Evolutionary conservation across 1,140 invertebrate species (phyloP).

Genomic region (Drosophila malerkotliana): DNA sequence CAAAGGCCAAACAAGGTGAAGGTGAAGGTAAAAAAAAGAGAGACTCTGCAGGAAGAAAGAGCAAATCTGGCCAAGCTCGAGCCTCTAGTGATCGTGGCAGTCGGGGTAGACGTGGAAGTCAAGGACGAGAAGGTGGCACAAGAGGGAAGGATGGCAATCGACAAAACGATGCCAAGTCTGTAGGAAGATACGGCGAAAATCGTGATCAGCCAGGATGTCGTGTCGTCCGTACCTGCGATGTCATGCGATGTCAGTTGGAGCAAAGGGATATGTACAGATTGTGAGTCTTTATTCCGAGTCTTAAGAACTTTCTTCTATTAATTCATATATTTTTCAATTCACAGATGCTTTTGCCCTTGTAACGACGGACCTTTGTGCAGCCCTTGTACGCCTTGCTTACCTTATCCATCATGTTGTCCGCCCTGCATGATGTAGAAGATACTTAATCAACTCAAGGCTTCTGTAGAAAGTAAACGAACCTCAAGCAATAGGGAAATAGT

Average conservation of each 20-base stretch:
- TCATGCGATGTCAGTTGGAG: slow-evolving; percentile 56
- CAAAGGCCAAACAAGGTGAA: not conserved
- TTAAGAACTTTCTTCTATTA: not conserved
- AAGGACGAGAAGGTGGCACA: not conserved
- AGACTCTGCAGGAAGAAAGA: not conserved
- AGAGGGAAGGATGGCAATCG: not conserved
- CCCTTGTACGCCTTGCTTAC: not conserved
- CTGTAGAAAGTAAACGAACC: not conserved
- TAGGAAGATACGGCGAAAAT: not conserved
- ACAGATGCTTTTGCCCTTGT: not conserved
- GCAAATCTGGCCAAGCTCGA: not conserved
- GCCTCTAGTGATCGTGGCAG: not conserved
- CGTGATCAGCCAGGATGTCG: not conserved
- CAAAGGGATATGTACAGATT: slow-evolving; percentile 51
- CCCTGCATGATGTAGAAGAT: not conserved
- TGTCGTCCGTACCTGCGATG: slow-evolving; percentile 52
- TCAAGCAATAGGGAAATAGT: no score
- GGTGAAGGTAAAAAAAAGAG: not conserved
- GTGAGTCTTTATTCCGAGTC: slow-evolving; percentile 13
- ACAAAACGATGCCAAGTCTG: no score
- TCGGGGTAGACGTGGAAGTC: not conserved
- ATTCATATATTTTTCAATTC: not conserved
- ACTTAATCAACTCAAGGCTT: no score
- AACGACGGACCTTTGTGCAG: not conserved
- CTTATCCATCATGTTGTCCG: not conserved